Evolutionary conservation across 2,888 invertebrate species (phyloP), one percentile per base, ranked within the genome.

Genomic region (Troides helena): DNA sequence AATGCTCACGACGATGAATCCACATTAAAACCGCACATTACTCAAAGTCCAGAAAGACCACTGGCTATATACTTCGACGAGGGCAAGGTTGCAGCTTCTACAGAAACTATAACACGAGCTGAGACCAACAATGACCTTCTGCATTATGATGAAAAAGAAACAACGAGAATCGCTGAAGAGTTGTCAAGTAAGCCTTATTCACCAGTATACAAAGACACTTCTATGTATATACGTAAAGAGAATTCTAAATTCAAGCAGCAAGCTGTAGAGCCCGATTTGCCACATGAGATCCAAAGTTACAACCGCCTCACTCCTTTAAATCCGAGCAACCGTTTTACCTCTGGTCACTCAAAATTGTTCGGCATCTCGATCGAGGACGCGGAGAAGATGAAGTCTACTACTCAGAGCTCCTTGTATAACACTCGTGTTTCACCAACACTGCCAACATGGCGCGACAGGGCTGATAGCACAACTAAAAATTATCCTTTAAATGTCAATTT

Each of bases 401-500:
- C 93, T 12, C 93, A 90, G 77, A 90, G 88, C 70, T 89, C 92
- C 23, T 68, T 88, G 2, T 93, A 93, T 74, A 90, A 91, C 72
- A 93, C 94, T 1, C 87, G 93, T 75, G 95, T 95, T 1, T 95
- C 95, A 14, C 95, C 95, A n/a, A 95, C 95, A 5, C 85, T 95
- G 23, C 95, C 95, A 0, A 87, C 91, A 0, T 93, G 94, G 78
- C 87, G 89, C 46, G 89, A 89, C 69, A 78, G 82, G 62, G 88
- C 88, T 72, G 88, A 88, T 71, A 79, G 88, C 30, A 91, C 90
- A 1, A 92, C 90, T 39, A 90, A 87, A 84, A 89, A 89, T 69
- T 90, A 91, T 78, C 89, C 90, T 46, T 80, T 85, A 72, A 87
- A 86, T 80, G 78, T 80, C 59, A 87, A 86, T 74, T 81, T 83